A percentile compares a stretch with the other conserved stretches of the same genome.
These are phyloP conservation scores for Sialis lutaria DNA, from an alignment of 2,888 invertebrate genomes.

Conservation along the genomic window DNA sequence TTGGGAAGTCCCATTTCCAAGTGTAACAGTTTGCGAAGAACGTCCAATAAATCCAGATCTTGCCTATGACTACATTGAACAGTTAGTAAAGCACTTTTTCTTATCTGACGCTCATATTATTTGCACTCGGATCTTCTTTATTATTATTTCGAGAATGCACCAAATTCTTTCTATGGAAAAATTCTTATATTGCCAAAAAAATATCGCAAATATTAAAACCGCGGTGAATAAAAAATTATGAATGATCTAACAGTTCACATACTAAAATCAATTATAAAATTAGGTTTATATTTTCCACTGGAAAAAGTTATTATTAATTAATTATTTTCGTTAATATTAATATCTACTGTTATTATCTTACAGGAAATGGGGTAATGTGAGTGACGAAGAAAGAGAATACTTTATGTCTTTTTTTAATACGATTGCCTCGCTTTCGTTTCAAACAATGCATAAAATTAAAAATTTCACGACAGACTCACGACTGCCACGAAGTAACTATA, in stretches of 20 bases:
- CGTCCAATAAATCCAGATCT: slow-evolving; percentile 10
- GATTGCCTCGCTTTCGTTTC: slow-evolving; percentile 25
- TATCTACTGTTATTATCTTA: slow-evolving; percentile 1
- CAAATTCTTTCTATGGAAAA: no score
- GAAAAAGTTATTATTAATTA: no score
- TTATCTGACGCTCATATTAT: no score
- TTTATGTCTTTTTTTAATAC: slow-evolving; percentile 19
- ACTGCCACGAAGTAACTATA: slow-evolving; percentile 12
- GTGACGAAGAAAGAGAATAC: slow-evolving; percentile 4
- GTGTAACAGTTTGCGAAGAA: slow-evolving; percentile 46
- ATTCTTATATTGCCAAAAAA: no score
- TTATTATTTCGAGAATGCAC: no score
- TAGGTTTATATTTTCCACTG: no score
- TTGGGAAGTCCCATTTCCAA: slow-evolving; percentile 62
- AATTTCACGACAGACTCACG: slow-evolving; percentile 12
- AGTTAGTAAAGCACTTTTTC: slow-evolving; percentile 5
- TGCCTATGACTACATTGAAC: slow-evolving; percentile 15
- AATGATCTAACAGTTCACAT: no score
- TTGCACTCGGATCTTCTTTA: no score
- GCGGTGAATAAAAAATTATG: no score
- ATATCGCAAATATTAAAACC: no score
- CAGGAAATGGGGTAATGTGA: slow-evolving; percentile 10
- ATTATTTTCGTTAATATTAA: no score
- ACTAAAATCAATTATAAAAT: no score
- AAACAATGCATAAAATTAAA: slow-evolving; percentile 18